Evolutionary conservation across 2,797 vertebrate species (phyloP), one percentile per base, ranked within the genome.

Genomic region (Taenioides sp.): DNA sequence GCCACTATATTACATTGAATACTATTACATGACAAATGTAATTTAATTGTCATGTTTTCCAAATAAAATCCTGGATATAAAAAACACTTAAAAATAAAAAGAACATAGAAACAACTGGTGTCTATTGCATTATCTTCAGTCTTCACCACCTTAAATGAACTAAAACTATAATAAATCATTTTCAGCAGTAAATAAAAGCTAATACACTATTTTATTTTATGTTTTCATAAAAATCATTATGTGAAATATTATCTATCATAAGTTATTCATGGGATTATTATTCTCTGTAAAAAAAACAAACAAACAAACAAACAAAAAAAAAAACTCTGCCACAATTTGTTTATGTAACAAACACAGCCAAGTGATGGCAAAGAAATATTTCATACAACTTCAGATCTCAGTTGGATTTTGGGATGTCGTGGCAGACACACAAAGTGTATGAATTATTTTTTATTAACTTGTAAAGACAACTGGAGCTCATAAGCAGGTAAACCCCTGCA

Each of bases 301-400:
- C n/a, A n/a, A n/a, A n/a, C n/a, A n/a, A n/a, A n/a, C n/a, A n/a
- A n/a, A n/a, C n/a, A n/a, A n/a, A 34, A 34, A 55, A 60, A 17
- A 28, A 28, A 18, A 9, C 9, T 20, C 17, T n/a, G 7, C 28
- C 59, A 37, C 12, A 3, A n/a, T 12, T 62, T 62, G 27, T 62
- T 62, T 62, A n/a, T 62, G 60, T 62, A 62, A n/a, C 31, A 62
- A 62, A 61, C 27, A 60, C 59, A 61, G 28, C 7, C 28, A 34
- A 37, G 4, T 9, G 57, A 28, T 31, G 20, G 31, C 31, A 34
- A 37, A 37, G 2, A 37, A 34, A 61, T 61, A n/a, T 61, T 61
- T 61, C 60, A 62, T 12, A n/a, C 60, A 28, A 28, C 57, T 2
- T 28, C 57, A 31, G 60, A 62, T 34, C 18, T 62, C 20, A 22